Evolutionary conservation across 2,797 vertebrate species (phyloP).

Genomic region (Balearica regulorum): DNA sequence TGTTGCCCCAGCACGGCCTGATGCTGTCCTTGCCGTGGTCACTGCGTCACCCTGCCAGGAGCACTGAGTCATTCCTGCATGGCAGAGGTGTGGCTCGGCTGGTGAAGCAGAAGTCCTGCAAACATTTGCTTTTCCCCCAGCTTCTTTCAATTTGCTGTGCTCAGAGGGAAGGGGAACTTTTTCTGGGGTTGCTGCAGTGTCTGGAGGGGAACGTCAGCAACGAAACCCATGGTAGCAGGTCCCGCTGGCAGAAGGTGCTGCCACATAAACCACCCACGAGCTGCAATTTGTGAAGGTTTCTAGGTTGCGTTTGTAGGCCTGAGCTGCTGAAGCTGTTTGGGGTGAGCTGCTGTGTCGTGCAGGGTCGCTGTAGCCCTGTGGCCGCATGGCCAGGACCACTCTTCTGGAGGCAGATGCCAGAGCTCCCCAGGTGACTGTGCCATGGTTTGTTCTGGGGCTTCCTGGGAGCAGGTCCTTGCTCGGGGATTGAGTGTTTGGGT

Average conservation of each 20-base stretch:
- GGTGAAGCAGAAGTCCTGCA: neutral
- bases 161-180: accelerated
- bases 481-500: neutral
- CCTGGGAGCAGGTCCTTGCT: neutral
- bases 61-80: neutral
- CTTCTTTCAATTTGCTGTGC: neutral
- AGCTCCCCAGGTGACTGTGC: neutral
- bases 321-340: neutral
- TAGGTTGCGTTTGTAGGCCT: accelerated
- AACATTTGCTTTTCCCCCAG: neutral
- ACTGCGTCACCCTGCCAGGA: neutral
- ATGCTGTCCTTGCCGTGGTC: neutral
- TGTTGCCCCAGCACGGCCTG: accelerated
- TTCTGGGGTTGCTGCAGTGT: neutral
- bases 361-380: neutral
- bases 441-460: neutral
- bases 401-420: accelerated
- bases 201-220: accelerated
- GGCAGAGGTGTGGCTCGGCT: neutral
- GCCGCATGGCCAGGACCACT: neutral
- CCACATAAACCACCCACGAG: neutral
- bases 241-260: neutral
- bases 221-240: accelerated
- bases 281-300: neutral
- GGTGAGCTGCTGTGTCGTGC: neutral